Evolutionary conservation across 2,888 invertebrate species (phyloP), one percentile per base, ranked within the genome.

Genomic region (Drosophila mercatorum): DNA sequence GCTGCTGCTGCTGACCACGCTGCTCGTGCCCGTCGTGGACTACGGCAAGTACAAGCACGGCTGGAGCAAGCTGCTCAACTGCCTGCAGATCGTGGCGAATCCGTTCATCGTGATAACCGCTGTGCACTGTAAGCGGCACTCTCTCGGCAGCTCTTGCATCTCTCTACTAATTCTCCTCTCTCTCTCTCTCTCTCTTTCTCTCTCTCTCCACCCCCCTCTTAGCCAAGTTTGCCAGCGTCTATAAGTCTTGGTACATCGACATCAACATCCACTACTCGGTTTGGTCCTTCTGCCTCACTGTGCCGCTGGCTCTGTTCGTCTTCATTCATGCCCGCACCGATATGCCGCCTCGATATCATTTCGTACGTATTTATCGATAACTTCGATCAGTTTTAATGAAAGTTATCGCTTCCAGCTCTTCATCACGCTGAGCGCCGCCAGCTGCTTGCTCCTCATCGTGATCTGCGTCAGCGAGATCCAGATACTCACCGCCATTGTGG

Each of bases 41-140:
- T 90, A 83, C 43, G 83, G 80, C 34, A 12, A n/a, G 31, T 65
- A 78, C 10, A 84, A 87, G 44, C 91, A 91, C 46, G 91, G 92
- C 10, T 91, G 91, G 92, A 83, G 88, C 47, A 92, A 91, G 67
- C 36, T 92, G 43, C 78, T 91, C 47, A 91, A 91, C 56, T 89
- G 85, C 26, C n/a, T 77, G 0, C 90, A 91, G 64, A 62, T 91
- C 2, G 36, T 88, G 0, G 67, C 68, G 7, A 75, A 78, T 51
- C 90, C 91, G 0, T 68, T 88, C 12, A 8, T 78, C 0, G 22
- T 78, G 14, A 46, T 80, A 0, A 34, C 65, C 0, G 57, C 70
- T 0, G 26, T 70, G 1, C 62, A 85, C 1, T 67, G 91, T 91
- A 74, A 55, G 84, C 2, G 14, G 22, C 12, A 1, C 10, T 12